Evolutionary conservation across 2,113 vertebrate genomes (phyloP).

Genomic region (Australoheros scitulus): DNA sequence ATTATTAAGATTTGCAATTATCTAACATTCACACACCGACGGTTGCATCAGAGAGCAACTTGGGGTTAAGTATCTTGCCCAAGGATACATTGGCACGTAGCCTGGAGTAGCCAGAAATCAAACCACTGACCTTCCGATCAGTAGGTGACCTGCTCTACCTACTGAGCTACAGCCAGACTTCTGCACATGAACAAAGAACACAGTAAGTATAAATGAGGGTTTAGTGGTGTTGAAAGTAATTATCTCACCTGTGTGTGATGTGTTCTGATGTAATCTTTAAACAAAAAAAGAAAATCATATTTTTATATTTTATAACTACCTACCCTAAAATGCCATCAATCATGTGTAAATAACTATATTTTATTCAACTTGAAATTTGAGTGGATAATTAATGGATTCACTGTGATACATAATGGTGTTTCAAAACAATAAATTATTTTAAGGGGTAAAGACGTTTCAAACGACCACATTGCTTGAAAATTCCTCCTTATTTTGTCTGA

Average conservation of each 20-base stretch:
- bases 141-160: too few relatives aligned
- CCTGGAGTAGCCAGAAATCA: too few relatives aligned
- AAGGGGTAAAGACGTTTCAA: not conserved
- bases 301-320: not conserved
- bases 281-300: too few relatives aligned
- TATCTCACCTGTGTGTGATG: not conserved
- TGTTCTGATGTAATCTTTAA: not conserved
- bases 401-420: not conserved
- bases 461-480: not conserved
- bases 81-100: too few relatives aligned
- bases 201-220: not conserved
- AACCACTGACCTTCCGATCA: too few relatives aligned
- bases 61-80: too few relatives aligned
- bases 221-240: not conserved
- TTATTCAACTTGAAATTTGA: not conserved
- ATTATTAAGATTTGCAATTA: too few relatives aligned
- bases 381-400: not conserved
- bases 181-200: not conserved
- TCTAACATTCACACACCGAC: too few relatives aligned
- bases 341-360: not conserved
- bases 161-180: too few relatives aligned
- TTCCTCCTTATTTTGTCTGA: not conserved
- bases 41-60: too few relatives aligned
- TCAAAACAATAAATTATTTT: not conserved
- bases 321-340: not conserved